Evolutionary conservation across 2,888 invertebrate species (phyloP).

Genomic region (Callyntrura sp.): DNA sequence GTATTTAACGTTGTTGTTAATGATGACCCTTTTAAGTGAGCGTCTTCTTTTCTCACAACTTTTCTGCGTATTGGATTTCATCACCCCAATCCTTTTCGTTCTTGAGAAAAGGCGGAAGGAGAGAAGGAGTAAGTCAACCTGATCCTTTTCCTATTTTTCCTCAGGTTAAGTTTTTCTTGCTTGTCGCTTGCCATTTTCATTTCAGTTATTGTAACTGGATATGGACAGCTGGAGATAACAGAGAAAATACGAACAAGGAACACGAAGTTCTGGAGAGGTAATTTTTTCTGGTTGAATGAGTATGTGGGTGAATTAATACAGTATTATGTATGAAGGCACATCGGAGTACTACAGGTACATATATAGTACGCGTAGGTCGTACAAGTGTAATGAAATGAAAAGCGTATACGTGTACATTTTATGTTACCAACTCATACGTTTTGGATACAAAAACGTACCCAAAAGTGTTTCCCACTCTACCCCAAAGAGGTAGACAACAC

Average conservation of each 20-base stretch:
- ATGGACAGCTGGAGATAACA: background rate
- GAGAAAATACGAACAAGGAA: background rate
- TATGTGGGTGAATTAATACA: constrained; percentile 50
- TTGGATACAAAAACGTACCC: background rate
- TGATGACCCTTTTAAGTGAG: constrained; percentile 8
- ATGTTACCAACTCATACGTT: constrained; percentile 9
- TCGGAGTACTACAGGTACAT: background rate
- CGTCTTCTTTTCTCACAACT: background rate
- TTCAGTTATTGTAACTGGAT: constrained; percentile 53
- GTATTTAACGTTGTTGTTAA: constrained; percentile 23
- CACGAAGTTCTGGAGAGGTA: background rate
- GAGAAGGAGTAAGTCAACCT: constrained; percentile 19
- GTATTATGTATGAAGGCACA: background rate
- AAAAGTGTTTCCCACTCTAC: constrained; percentile 56
- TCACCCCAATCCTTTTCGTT: constrained; percentile 2
- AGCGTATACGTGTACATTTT: too few species aligned
- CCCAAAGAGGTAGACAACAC: constrained; percentile 40
- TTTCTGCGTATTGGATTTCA: constrained; percentile 20
- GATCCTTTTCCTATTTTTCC: constrained; percentile 23
- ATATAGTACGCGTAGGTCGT: background rate
- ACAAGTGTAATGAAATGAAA: background rate
- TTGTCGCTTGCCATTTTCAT: constrained; percentile 48
- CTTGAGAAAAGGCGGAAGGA: background rate
- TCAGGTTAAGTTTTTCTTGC: constrained; percentile 27
- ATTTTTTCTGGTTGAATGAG: constrained; percentile 43